These are phyloP conservation scores for Oscheius sp. DNA, from an alignment of 2,888 invertebrate species.

Conservation along the genomic window DNA sequence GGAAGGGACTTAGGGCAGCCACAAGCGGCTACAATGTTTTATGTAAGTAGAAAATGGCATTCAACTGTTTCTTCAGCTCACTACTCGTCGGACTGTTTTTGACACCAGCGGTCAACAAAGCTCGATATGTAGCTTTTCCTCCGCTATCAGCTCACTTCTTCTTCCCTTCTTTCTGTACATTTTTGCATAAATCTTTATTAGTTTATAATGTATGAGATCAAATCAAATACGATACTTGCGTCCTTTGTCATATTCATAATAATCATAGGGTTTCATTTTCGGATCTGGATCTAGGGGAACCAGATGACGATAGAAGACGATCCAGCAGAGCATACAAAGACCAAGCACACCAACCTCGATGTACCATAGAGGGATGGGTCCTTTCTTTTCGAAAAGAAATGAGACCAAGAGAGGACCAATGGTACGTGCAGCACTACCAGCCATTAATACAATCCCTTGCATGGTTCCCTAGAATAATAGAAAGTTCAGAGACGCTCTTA, in stretches of 20 bases:
- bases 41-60: conserved; percentile 29
- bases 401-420: conserved; percentile 49
- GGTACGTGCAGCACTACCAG: conserved; percentile 47
- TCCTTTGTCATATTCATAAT: conserved; percentile 45
- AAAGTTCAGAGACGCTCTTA: not conserved
- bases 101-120: not conserved
- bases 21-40: conserved; percentile 44
- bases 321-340: conserved; percentile 41
- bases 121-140: no score
- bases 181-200: not conserved
- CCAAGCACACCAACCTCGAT: conserved; percentile 42
- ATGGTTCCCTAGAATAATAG: conserved; percentile 45
- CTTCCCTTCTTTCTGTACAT: not conserved
- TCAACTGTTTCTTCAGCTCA: conserved; percentile 11
- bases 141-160: no score
- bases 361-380: conserved; percentile 49
- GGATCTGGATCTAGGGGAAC: conserved; percentile 46
- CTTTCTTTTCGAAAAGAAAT: conserved; percentile 49
- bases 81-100: conserved; percentile 4
- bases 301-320: conserved; percentile 46
- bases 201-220: not conserved
- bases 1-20: conserved; percentile 41
- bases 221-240: conserved; percentile 39
- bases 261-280: conserved; percentile 42
- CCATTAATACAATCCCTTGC: conserved; percentile 52